Percentiles rank a stretch among this genome's conserved stretches.
Evolutionary conservation across 1,140 invertebrate species (phyloP).

Genomic region (Drosophila kohkoa): DNA sequence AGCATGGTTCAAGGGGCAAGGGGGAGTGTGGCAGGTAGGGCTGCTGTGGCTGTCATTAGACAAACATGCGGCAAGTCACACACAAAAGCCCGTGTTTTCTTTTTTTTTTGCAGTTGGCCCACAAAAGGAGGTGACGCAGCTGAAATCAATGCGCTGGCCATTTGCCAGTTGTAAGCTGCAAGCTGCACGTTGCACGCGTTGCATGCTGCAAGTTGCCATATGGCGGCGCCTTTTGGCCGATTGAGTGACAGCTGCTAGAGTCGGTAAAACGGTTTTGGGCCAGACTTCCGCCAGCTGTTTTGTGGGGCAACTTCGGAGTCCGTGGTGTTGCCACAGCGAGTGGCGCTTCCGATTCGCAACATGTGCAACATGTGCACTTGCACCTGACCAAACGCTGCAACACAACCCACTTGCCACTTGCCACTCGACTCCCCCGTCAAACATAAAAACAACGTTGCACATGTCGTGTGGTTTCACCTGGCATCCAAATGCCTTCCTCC

Average conservation of each 20-base stretch:
- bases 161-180: constrained; percentile 16
- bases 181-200: background rate
- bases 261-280: background rate
- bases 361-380: constrained; percentile 52
- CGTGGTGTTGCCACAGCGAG: background rate
- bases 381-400: constrained; percentile 34
- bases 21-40: constrained; percentile 3
- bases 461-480: constrained; percentile 38
- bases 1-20: too few relatives aligned
- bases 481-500: background rate
- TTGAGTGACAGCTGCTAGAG: constrained; percentile 32
- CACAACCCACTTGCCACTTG: constrained; percentile 2
- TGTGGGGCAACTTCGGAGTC: background rate
- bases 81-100: background rate
- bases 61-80: constrained; percentile 56
- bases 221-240: constrained; percentile 23
- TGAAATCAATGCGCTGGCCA: constrained; percentile 71
- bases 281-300: constrained; percentile 69
- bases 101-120: constrained; percentile 28
- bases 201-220: background rate
- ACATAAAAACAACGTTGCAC: constrained; percentile 2
- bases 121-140: constrained; percentile 75
- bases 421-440: constrained; percentile 1
- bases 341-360: constrained; percentile 56
- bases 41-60: constrained; percentile 62